These are phyloP conservation scores for Petrocephalus zakoni DNA, from an alignment of 2,113 vertebrate species.

Conservation along the genomic window DNA sequence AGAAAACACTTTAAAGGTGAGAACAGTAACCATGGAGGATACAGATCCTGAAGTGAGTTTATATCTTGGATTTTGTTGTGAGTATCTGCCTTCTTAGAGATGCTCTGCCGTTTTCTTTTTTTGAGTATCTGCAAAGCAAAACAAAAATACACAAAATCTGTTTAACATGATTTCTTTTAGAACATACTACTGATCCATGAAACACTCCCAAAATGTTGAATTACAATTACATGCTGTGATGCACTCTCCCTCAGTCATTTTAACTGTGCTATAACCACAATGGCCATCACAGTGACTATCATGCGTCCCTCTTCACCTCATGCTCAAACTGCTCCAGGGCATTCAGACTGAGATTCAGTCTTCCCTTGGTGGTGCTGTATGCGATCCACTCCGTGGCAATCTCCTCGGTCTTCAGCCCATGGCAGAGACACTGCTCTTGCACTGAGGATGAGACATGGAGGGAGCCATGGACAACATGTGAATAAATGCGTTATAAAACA, in stretches of 20 bases:
- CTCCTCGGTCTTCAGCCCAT: conserved; percentile 52
- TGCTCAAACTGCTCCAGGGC: conserved; percentile 72
- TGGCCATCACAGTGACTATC: no score
- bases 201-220: not conserved
- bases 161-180: not conserved
- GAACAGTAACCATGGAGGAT: conserved; percentile 57
- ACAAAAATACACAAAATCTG: not conserved
- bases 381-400: conserved; percentile 76
- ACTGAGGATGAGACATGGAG: conserved; percentile 53
- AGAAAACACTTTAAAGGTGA: not conserved
- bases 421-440: conserved; percentile 71
- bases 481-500: not conserved
- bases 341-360: conserved; percentile 47
- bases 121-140: conserved; percentile 58
- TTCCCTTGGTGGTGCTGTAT: conserved; percentile 61
- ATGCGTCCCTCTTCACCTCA: conserved; percentile 57
- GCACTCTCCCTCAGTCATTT: not conserved
- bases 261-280: not conserved
- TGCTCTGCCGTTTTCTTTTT: conserved; percentile 43
- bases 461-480: not conserved
- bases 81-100: conserved; percentile 44
- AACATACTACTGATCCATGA: not conserved
- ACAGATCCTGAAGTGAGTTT: conserved; percentile 70
- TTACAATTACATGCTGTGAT: not conserved
- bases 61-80: conserved; percentile 57